These are phyloP conservation scores for Penaeus chinensis DNA, from an alignment of 1,140 invertebrate genomes.

Conservation along the genomic window DNA sequence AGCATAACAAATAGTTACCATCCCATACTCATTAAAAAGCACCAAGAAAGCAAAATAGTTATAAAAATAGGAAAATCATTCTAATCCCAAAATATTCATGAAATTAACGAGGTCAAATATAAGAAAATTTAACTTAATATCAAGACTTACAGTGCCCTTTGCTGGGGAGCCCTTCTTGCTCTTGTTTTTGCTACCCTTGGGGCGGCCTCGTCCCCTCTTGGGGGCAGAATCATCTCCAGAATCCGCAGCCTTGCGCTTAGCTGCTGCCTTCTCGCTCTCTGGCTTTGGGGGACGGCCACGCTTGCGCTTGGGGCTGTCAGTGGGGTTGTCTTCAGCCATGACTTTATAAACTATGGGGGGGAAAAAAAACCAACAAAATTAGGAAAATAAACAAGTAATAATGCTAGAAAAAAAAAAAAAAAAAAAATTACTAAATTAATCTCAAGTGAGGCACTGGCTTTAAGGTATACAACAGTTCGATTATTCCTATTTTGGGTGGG, in stretches of 20 bases:
- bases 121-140: too few relatives aligned
- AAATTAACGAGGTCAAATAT: too few relatives aligned
- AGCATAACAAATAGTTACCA: too few relatives aligned
- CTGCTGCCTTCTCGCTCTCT: slow-evolving; percentile 39
- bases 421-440: background rate
- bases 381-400: background rate
- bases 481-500: too few relatives aligned
- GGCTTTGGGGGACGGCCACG: slow-evolving; percentile 46
- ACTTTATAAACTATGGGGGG: background rate
- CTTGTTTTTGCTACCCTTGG: slow-evolving; percentile 56
- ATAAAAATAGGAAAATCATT: too few relatives aligned
- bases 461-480: too few relatives aligned
- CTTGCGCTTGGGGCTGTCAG: slow-evolving; percentile 45
- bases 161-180: slow-evolving; percentile 5
- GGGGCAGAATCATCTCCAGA: background rate
- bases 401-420: background rate
- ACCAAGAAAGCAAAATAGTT: too few relatives aligned
- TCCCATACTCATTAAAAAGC: too few relatives aligned
- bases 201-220: slow-evolving; percentile 48
- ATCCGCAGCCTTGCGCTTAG: slow-evolving; percentile 28
- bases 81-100: too few relatives aligned
- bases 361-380: background rate
- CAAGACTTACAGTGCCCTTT: slow-evolving; percentile 5
- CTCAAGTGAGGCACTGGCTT: background rate
- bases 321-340: slow-evolving; percentile 45